A percentile compares a stretch with the other conserved stretches of the same genome.
Conservation (phyloP, 2,113 vertebrate species). For the Dicrurus megarhynchus region DNA sequence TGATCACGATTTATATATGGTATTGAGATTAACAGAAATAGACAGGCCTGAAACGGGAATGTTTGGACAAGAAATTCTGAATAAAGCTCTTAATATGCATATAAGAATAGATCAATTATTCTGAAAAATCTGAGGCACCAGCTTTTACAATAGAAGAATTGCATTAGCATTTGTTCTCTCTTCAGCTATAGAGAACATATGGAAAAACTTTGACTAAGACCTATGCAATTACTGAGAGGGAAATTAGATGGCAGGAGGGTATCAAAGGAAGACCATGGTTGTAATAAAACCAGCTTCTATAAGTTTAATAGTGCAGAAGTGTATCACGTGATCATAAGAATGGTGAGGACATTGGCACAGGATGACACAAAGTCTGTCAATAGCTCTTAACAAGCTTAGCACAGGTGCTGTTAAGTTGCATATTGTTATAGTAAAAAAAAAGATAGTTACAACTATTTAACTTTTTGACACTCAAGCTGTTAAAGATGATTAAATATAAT, state of each 20-base stretch:
- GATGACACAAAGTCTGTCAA: neutral
- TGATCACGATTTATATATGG: neutral
- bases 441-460: constrained; percentile 56
- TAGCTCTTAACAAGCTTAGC: neutral
- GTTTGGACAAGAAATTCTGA: neutral
- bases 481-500: constrained; percentile 64
- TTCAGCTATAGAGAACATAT: neutral
- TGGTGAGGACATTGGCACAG: neutral
- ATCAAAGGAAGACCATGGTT: neutral
- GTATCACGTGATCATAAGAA: neutral
- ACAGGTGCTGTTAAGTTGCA: constrained; percentile 28
- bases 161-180: neutral
- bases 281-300: neutral
- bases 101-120: neutral
- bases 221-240: neutral
- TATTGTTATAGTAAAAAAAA: constrained; percentile 42
- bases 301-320: neutral
- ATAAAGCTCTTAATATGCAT: neutral
- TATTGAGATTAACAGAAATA: neutral
- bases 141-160: neutral
- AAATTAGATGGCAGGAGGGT: neutral
- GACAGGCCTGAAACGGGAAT: neutral
- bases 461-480: constrained; percentile 60
- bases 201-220: neutral
- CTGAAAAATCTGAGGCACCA: neutral